Percentiles rank a stretch among this genome's conserved stretches.
Conservation (phyloP, 2,888 invertebrate genomes). For the Xanthia togata region DNA sequence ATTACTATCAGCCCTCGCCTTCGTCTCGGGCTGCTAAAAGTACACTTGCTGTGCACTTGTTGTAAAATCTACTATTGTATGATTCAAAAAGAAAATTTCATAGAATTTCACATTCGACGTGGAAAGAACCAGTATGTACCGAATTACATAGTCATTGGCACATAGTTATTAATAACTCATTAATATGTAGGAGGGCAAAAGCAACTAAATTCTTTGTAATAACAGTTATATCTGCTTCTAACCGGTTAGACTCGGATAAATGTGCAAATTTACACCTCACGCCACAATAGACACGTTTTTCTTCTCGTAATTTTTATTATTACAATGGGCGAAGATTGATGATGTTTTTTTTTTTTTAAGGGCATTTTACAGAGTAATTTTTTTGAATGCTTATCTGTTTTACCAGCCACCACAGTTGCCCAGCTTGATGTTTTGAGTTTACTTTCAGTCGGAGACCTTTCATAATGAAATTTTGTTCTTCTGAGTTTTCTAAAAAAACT, state of each 20-base stretch:
- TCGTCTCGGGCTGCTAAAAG: too few relatives aligned
- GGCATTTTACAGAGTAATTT: constrained; percentile 7
- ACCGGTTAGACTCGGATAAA: constrained; percentile 9
- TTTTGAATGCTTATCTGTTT: constrained; percentile 8
- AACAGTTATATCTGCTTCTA: constrained; percentile 13
- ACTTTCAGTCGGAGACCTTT: not conserved
- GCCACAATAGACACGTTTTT: constrained; percentile 14
- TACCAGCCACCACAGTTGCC: not conserved
- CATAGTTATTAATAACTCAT: not conserved
- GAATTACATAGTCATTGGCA: not conserved
- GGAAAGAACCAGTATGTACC: not conserved
- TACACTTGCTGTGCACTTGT: too few relatives aligned
- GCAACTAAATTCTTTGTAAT: not conserved
- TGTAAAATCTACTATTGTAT: too few relatives aligned
- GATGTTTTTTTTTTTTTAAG: constrained; percentile 24
- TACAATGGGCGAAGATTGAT: constrained; percentile 37
- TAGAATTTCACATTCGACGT: not conserved
- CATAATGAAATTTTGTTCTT: not conserved
- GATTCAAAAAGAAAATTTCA: not conserved
- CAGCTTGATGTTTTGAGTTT: not conserved
- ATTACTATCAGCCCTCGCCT: too few relatives aligned
- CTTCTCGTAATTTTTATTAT: constrained; percentile 28
- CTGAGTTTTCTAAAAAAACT: not conserved
- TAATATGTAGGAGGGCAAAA: not conserved
- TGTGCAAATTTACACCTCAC: constrained; percentile 16